Evolutionary conservation across 1,140 invertebrate species (phyloP), one percentile per base, ranked within the genome.

Genomic region (Hirudo medicinalis): DNA sequence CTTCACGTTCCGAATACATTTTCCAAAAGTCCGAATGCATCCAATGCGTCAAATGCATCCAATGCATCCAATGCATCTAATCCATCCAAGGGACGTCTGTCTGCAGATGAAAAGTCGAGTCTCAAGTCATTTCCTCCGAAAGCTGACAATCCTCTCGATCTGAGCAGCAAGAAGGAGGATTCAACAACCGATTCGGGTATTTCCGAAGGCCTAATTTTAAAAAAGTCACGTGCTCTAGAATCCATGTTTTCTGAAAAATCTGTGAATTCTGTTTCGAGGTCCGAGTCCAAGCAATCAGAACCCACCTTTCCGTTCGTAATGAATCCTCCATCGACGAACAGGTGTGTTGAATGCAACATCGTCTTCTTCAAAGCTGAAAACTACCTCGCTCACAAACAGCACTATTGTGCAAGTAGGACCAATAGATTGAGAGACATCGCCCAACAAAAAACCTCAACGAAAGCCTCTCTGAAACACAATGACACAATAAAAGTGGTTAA

Each of bases 331-430:
- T 71, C 74, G 17, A 88, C 90, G 0, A 91, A 88, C 29, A 94
- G 92, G 80, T 97, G 93, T 82, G 88, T 91, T 76, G 92, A 96
- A 76, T 97, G 93, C 83, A 95, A 95, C 78, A 97, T 97, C 71
- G 92, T 94, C 0, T 97, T 97, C 77, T 96, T 91, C 81, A 92
- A 92, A 75, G 89, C 92, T 76, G 94, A 97, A 79, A 97, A 94
- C 78, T 96, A 92, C 77, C 82, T 93, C 22, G 89, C 92, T 1
- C 94, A 97, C 79, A 97, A 95, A 79, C 89, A 91, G 76, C 90
- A 93, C 76, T 97, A 97, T 78, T 97, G 93, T 81, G 91, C 92
- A 15, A 88, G 89, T 0, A 84, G 89, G 68, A 78, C 71, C 69
- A 75, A 76, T 54, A 63, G 29, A 6, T 60, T 82, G 67, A 63